These are phyloP conservation scores for Puma concolor DNA, from an alignment of 2,113 vertebrate genomes.

Conservation along the genomic window DNA sequence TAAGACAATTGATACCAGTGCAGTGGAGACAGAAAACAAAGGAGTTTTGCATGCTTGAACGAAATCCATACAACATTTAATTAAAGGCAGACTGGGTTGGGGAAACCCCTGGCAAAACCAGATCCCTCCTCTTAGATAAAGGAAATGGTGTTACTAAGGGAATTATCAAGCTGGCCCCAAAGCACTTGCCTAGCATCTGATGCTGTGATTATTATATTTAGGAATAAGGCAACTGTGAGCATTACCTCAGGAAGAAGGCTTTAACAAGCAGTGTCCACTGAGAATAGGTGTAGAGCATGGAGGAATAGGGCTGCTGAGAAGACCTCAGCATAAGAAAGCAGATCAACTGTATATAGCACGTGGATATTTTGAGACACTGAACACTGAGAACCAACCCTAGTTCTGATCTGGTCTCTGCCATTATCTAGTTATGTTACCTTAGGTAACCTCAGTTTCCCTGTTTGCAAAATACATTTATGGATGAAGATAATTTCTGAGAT, in stretches of 20 bases:
- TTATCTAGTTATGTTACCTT: neutral
- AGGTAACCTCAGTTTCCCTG: neutral
- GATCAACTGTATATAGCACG: fast-evolving
- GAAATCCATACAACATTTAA: slow-evolving; percentile 18
- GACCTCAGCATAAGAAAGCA: neutral
- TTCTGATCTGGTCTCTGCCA: neutral
- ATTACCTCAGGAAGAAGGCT: neutral
- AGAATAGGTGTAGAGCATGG: fast-evolving
- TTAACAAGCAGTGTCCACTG: neutral
- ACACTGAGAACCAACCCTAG: neutral
- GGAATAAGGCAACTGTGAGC: neutral
- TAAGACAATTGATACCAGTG: neutral
- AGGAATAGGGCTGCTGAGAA: neutral
- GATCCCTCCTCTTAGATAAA: neutral
- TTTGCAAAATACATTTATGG: neutral
- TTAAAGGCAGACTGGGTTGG: neutral
- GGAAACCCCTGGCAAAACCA: neutral
- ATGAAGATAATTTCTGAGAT: neutral
- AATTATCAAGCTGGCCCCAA: neutral
- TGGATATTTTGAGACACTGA: neutral
- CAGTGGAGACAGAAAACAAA: neutral
- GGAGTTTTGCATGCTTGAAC: neutral
- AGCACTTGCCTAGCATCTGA: neutral
- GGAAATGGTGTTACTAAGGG: neutral
- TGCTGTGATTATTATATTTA: neutral